Evolutionary conservation across 1,140 invertebrate species (phyloP).

Genomic region (Plutomurus gul): DNA sequence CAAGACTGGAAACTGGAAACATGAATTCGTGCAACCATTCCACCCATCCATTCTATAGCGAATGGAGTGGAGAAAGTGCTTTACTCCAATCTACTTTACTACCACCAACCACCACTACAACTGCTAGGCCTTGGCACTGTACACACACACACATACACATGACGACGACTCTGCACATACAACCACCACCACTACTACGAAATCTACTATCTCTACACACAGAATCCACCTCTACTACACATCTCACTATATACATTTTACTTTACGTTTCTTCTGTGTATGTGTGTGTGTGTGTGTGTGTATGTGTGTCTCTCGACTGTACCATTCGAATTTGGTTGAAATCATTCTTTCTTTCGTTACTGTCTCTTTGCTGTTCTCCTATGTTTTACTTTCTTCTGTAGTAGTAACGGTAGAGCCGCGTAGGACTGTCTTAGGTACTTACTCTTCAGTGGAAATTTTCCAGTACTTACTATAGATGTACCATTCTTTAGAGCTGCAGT

Average conservation of each 20-base stretch:
- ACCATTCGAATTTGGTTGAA: not conserved
- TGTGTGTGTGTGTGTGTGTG: no score
- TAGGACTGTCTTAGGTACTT: no score
- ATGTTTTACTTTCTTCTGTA: not conserved
- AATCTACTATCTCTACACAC: not conserved
- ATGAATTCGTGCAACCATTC: constrained; percentile 13
- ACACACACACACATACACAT: no score
- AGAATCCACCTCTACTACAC: not conserved
- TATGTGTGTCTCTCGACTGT: no score
- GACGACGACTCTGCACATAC: no score
- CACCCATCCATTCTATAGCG: not conserved
- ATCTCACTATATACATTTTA: not conserved
- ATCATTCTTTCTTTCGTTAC: not conserved
- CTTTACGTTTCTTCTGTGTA: not conserved
- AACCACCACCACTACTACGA: not conserved
- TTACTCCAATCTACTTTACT: not conserved
- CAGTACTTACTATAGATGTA: not conserved
- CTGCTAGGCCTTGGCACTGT: no score
- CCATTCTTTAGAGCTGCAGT: not conserved
- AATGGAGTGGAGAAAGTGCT: constrained; percentile 21
- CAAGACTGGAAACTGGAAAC: constrained; percentile 45
- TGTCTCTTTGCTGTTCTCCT: not conserved
- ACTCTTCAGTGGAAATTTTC: no score
- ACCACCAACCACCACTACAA: not conserved
- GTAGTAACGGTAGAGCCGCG: no score